Evolutionary conservation across 2,113 vertebrate genomes (phyloP).

Genomic region (Bombycilla garrulus): DNA sequence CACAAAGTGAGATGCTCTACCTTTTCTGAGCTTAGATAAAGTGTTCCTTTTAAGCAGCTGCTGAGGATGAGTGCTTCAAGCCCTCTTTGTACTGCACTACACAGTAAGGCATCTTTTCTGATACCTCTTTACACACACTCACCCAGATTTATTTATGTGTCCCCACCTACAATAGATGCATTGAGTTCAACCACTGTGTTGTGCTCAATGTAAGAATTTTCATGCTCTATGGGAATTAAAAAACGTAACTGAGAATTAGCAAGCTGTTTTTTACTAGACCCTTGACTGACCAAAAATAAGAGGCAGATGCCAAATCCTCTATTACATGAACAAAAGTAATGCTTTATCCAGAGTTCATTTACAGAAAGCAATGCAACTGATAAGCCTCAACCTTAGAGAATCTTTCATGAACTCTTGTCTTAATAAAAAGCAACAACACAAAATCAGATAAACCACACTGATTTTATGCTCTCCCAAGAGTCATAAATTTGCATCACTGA

Average conservation of each 20-base stretch:
- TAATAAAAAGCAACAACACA: background rate
- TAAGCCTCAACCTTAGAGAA: background rate
- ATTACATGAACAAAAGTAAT: background rate
- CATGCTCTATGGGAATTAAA: background rate
- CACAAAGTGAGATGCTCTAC: background rate
- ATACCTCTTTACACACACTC: background rate
- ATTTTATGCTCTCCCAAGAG: background rate
- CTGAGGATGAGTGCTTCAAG: background rate
- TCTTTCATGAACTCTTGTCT: background rate
- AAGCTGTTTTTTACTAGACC: background rate
- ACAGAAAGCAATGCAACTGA: background rate
- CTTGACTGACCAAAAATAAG: background rate
- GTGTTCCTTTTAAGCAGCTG: background rate
- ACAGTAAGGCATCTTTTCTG: background rate
- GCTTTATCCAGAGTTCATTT: background rate
- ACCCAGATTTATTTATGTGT: background rate
- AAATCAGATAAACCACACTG: background rate
- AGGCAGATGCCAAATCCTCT: background rate
- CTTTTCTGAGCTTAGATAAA: background rate
- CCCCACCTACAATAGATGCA: fast-evolving
- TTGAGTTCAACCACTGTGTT: background rate
- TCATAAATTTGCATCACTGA: background rate
- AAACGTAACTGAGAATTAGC: background rate
- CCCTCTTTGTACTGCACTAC: background rate
- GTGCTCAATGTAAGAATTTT: background rate